Evolutionary conservation across 2,888 invertebrate genomes (phyloP).

Genomic region (Spodoptera littoralis): DNA sequence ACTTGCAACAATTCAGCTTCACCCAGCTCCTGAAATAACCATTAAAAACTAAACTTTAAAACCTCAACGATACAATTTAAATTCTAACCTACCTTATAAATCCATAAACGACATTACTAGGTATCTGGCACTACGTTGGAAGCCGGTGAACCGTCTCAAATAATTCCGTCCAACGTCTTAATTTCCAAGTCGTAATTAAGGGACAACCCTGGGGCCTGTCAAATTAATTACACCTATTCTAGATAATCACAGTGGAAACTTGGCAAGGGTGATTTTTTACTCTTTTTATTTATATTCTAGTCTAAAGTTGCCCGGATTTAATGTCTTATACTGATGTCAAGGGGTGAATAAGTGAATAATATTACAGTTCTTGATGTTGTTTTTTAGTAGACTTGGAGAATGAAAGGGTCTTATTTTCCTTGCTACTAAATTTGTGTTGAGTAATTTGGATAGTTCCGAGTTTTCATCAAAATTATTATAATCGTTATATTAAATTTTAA

Average conservation of each 20-base stretch:
- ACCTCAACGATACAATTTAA: too few relatives aligned
- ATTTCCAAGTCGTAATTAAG: slow-evolving; percentile 69
- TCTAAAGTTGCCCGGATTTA: slow-evolving; percentile 26
- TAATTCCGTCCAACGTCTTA: slow-evolving; percentile 52
- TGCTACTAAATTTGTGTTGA: too few relatives aligned
- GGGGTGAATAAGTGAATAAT: neutral
- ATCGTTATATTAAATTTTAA: too few relatives aligned
- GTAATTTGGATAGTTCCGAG: neutral
- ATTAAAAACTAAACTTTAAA: too few relatives aligned
- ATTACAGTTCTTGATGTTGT: neutral
- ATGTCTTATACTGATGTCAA: neutral
- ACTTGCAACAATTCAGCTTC: too few relatives aligned
- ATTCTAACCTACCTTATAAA: neutral
- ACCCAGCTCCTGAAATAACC: too few relatives aligned
- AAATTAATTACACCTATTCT: slow-evolving; percentile 71
- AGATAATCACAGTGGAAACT: slow-evolving; percentile 68
- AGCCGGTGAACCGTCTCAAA: slow-evolving; percentile 40
- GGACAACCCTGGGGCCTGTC: slow-evolving; percentile 56
- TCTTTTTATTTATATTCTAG: slow-evolving; percentile 37
- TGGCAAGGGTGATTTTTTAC: slow-evolving; percentile 56
- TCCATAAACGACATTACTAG: slow-evolving; percentile 15
- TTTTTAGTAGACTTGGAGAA: neutral
- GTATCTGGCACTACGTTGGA: slow-evolving; percentile 26
- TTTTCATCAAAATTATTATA: neutral
- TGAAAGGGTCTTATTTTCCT: too few relatives aligned